Evolutionary conservation across 2,888 invertebrate genomes (phyloP).

Genomic region (Dryadula phaetusa): DNA sequence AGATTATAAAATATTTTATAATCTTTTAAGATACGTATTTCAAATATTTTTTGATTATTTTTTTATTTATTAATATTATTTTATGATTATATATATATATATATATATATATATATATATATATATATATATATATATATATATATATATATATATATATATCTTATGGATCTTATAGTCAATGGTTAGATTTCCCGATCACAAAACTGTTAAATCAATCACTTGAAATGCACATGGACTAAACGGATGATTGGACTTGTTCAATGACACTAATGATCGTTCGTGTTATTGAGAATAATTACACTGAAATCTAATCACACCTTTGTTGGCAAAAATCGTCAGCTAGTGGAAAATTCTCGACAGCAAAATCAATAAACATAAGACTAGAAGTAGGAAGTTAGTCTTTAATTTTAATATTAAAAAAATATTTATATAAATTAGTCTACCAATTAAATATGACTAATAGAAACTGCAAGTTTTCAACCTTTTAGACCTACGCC

Average conservation of each 20-base stretch:
- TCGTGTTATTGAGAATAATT: conserved; percentile 59
- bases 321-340: conserved; percentile 54
- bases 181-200: too few species aligned
- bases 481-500: conserved; percentile 47
- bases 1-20: too few species aligned
- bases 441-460: conserved; percentile 41
- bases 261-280: conserved; percentile 67
- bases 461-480: conserved; percentile 17
- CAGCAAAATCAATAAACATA: conserved; percentile 66
- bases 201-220: conserved; percentile 46
- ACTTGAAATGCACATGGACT: conserved; percentile 62
- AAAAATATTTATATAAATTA: conserved; percentile 52
- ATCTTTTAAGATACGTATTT: too few species aligned
- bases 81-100: too few species aligned
- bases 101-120: too few species aligned
- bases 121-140: too few species aligned
- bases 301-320: conserved; percentile 55
- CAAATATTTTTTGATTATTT: too few species aligned
- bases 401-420: conserved; percentile 41
- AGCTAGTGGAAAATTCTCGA: conserved; percentile 58
- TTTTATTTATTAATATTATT: too few species aligned
- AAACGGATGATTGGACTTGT: conserved; percentile 70
- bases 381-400: conserved; percentile 50
- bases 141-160: too few species aligned
- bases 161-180: too few species aligned